phyloP scores from a whole-genome alignment of 2,888 invertebrate species.

The Zhuqinia jingwanae region DNA sequence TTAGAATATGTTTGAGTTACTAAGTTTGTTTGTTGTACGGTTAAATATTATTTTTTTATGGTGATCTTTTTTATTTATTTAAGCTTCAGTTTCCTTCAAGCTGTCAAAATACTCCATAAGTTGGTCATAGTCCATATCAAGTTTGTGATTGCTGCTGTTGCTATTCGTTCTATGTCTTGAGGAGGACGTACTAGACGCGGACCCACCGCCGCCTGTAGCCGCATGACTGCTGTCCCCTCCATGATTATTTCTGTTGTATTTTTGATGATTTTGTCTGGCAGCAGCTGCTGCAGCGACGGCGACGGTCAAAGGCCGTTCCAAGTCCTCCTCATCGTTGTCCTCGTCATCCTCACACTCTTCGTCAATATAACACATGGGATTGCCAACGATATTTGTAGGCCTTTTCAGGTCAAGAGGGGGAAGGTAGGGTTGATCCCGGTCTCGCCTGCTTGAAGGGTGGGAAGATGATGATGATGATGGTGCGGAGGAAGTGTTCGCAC shows the following conservation, averaged over 20 bases:
- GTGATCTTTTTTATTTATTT: slow-evolving; percentile 70
- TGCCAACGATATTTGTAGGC: slow-evolving; percentile 91
- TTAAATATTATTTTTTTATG: background rate
- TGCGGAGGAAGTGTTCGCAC: slow-evolving; percentile 43
- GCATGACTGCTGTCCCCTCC: slow-evolving; percentile 80
- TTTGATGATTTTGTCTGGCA: slow-evolving; percentile 77
- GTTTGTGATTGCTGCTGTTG: slow-evolving; percentile 83
- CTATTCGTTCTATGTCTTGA: slow-evolving; percentile 86
- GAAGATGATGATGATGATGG: slow-evolving; percentile 8
- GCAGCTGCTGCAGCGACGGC: slow-evolving; percentile 78
- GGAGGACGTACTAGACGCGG: slow-evolving; percentile 73
- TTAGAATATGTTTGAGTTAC: slow-evolving; percentile 12
- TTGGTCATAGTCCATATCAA: slow-evolving; percentile 98
- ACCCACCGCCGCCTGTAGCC: slow-evolving; percentile 59
- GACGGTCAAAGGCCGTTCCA: slow-evolving; percentile 80
- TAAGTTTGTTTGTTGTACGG: background rate
- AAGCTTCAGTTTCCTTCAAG: slow-evolving; percentile 91
- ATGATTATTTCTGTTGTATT: slow-evolving; percentile 68
- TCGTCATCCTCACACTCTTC: slow-evolving; percentile 79
- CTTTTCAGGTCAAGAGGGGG: slow-evolving; percentile 65
- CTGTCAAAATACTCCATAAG: slow-evolving; percentile 99
- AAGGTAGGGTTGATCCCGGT: slow-evolving; percentile 60
- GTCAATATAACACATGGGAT: slow-evolving; percentile 90
- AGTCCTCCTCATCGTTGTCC: slow-evolving; percentile 79
- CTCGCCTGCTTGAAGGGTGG: slow-evolving; percentile 56